These are phyloP conservation scores for Phocides pigmalion DNA, from an alignment of 1,140 invertebrate species.

Conservation along the genomic window DNA sequence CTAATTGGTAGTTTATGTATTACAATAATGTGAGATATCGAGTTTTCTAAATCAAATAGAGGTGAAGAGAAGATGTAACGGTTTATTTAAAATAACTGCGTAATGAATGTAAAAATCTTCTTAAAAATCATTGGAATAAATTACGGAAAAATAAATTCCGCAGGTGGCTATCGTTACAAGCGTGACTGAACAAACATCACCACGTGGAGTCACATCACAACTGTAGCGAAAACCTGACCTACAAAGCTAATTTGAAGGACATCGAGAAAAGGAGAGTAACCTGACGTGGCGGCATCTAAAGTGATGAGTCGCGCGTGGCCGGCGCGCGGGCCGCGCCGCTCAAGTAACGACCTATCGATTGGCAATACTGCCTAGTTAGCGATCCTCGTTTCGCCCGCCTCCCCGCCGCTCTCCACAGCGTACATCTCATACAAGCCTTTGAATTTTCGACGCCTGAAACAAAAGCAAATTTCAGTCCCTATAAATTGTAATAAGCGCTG, in stretches of 20 bases:
- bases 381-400: slow-evolving; percentile 53
- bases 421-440: slow-evolving; percentile 25
- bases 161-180: slow-evolving; percentile 33
- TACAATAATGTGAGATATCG: too few species aligned
- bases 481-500: not conserved
- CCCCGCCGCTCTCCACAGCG: slow-evolving; percentile 40
- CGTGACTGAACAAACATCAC: slow-evolving; percentile 57
- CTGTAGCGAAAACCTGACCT: slow-evolving; percentile 79
- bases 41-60: too few species aligned
- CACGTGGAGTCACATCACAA: slow-evolving; percentile 62
- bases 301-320: slow-evolving; percentile 81
- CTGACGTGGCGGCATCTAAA: slow-evolving; percentile 80
- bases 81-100: too few species aligned
- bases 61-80: too few species aligned
- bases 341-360: slow-evolving; percentile 79
- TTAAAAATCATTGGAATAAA: not conserved
- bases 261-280: slow-evolving; percentile 83
- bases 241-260: slow-evolving; percentile 84
- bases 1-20: too few species aligned
- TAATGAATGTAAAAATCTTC: not conserved
- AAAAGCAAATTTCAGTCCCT: not conserved
- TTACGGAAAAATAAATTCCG: not conserved
- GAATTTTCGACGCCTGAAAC: slow-evolving; percentile 5
- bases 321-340: slow-evolving; percentile 55
- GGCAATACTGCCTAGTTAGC: slow-evolving; percentile 82